Evolutionary conservation across 2,888 invertebrate genomes (phyloP).

Genomic region (Chrysopilus asiliformis): DNA sequence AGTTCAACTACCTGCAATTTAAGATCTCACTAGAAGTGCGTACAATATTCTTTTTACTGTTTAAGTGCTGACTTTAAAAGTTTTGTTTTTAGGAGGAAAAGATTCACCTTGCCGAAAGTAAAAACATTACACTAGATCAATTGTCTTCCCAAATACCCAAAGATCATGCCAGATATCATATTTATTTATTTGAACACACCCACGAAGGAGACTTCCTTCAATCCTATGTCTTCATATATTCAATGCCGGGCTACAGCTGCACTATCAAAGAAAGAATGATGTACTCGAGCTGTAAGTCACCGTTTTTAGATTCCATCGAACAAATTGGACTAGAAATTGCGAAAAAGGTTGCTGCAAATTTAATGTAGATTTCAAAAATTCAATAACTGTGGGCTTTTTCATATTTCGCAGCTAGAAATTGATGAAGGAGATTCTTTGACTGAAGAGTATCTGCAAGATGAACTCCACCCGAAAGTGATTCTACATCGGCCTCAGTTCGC

Average conservation of each 20-base stretch:
- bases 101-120: slow-evolving; percentile 67
- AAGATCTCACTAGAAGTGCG: slow-evolving; percentile 57
- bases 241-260: slow-evolving; percentile 94
- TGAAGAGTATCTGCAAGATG: slow-evolving; percentile 80
- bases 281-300: slow-evolving; percentile 94
- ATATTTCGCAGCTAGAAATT: slow-evolving; percentile 64
- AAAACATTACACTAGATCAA: slow-evolving; percentile 50
- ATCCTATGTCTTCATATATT: slow-evolving; percentile 89
- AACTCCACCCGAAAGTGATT: slow-evolving; percentile 85
- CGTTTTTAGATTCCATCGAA: slow-evolving; percentile 72
- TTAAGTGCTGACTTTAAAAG: neutral
- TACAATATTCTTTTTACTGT: neutral
- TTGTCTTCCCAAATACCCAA: slow-evolving; percentile 69
- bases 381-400: neutral
- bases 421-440: slow-evolving; percentile 82
- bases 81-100: slow-evolving; percentile 50
- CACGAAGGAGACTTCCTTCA: slow-evolving; percentile 86
- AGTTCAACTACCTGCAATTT: slow-evolving; percentile 81
- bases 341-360: slow-evolving; percentile 57
- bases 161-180: slow-evolving; percentile 69
- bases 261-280: slow-evolving; percentile 97
- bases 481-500: slow-evolving; percentile 84
- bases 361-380: neutral
- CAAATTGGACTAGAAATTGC: slow-evolving; percentile 62
- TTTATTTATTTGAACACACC: slow-evolving; percentile 81